Evolutionary conservation across 2,797 vertebrate genomes (phyloP).

Genomic region (Myripristis jacobus): DNA sequence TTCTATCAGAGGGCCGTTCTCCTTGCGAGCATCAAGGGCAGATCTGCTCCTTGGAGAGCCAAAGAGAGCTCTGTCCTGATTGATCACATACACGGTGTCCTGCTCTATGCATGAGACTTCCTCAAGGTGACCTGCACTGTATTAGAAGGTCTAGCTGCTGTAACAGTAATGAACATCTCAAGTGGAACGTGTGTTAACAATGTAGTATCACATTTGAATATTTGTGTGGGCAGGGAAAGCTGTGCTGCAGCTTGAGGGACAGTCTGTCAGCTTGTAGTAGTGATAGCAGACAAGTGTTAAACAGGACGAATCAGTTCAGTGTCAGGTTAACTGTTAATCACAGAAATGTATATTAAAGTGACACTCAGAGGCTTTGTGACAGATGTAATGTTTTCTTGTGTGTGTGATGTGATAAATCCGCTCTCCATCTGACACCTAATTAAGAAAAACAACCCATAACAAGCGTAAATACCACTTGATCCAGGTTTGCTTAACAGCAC

Average conservation of each 20-base stretch:
- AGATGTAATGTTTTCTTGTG: background rate
- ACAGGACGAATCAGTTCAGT: background rate
- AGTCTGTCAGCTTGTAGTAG: constrained; percentile 4
- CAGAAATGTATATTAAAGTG: background rate
- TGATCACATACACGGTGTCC: constrained; percentile 57
- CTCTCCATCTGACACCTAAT: background rate
- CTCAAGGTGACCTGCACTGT: constrained; percentile 61
- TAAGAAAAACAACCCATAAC: background rate
- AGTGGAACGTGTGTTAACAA: constrained; percentile 3
- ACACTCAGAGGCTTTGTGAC: background rate
- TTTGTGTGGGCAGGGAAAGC: background rate
- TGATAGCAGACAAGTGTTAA: background rate
- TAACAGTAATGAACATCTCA: constrained; percentile 4
- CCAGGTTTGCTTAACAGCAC: background rate
- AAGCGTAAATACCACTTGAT: background rate
- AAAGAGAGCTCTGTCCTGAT: constrained; percentile 34
- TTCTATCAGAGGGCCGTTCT: constrained; percentile 49
- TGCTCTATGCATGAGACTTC: constrained; percentile 38
- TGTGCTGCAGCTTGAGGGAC: constrained; percentile 2
- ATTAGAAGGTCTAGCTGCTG: background rate
- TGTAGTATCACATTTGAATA: constrained; percentile 10
- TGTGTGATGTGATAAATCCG: background rate
- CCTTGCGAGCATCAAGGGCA: constrained; percentile 48
- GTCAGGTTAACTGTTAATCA: background rate
- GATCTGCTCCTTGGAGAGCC: constrained; percentile 21